Percentiles rank a stretch among this genome's conserved stretches.
These are phyloP conservation scores for Poeciliopsis presidionis DNA, from an alignment of 2,797 vertebrate species.

Conservation along the genomic window DNA sequence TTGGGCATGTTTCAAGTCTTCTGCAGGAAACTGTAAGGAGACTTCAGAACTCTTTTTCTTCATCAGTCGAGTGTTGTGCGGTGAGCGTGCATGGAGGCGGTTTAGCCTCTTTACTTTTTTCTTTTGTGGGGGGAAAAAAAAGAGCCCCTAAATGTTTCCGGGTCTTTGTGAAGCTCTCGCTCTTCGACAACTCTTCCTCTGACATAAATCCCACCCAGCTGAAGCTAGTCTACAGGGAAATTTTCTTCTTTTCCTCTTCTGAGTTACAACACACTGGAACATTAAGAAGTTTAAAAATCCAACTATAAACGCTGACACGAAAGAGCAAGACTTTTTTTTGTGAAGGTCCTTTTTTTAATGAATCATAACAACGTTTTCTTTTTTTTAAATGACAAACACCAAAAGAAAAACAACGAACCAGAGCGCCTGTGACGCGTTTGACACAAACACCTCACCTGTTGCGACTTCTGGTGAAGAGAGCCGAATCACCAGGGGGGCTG, in stretches of 20 bases:
- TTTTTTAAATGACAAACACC: not conserved
- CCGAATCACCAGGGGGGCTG: constrained; percentile 37
- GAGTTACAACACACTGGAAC: not conserved
- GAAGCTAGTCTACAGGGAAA: not conserved
- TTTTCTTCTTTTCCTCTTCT: not conserved
- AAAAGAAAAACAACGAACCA: not conserved
- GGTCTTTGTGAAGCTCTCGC: not conserved
- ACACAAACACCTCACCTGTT: constrained; percentile 10
- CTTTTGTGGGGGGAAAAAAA: not conserved
- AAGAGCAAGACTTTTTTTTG: too few species aligned
- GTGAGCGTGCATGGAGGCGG: not conserved
- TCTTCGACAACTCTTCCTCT: not conserved
- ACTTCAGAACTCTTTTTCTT: not conserved
- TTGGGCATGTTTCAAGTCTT: not conserved
- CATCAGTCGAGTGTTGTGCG: not conserved
- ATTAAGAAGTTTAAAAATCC: not conserved
- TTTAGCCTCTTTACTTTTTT: not conserved
- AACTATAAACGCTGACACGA: not conserved
- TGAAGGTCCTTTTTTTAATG: not conserved
- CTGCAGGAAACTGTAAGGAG: not conserved
- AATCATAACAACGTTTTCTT: not conserved
- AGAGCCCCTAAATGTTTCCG: not conserved
- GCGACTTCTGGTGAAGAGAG: constrained; percentile 7
- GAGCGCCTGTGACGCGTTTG: not conserved
- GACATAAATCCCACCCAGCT: not conserved